phyloP scores from a whole-genome alignment of 2,113 vertebrate species.

The Catharus bicknelli region DNA sequence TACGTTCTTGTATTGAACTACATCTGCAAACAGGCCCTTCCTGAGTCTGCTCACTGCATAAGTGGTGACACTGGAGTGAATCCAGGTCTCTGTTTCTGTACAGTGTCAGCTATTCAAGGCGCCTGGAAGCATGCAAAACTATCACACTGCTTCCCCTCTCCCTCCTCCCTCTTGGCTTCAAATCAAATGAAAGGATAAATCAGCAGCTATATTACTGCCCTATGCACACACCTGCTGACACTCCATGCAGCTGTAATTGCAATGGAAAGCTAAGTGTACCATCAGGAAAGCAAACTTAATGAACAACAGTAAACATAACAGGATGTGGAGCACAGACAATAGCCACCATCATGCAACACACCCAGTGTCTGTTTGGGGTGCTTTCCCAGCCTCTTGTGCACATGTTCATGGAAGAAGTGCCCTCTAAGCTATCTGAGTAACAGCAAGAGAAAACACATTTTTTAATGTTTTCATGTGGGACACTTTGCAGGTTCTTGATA shows the following conservation, averaged over 20 bases:
- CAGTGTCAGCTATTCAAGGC: background rate
- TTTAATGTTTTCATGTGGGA: background rate
- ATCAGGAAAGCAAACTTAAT: slow-evolving; percentile 36
- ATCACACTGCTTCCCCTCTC: background rate
- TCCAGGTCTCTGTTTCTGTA: background rate
- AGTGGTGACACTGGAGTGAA: background rate
- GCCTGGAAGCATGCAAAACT: background rate
- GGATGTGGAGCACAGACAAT: background rate
- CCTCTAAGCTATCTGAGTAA: background rate
- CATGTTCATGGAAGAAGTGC: background rate
- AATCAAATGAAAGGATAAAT: slow-evolving; percentile 15
- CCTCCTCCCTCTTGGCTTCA: slow-evolving; percentile 4
- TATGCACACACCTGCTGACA: slow-evolving; percentile 43
- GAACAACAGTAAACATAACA: slow-evolving; percentile 36
- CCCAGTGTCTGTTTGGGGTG: background rate
- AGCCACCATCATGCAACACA: background rate
- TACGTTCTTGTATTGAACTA: background rate
- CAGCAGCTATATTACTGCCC: background rate
- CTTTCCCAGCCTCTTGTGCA: background rate
- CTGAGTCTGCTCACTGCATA: background rate
- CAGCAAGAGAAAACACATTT: background rate
- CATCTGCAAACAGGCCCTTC: background rate
- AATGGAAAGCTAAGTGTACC: background rate
- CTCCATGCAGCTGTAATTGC: slow-evolving; percentile 30
- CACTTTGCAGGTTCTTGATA: background rate